These are phyloP conservation scores for Oligia latruncula DNA, from an alignment of 2,888 invertebrate species.

Conservation along the genomic window DNA sequence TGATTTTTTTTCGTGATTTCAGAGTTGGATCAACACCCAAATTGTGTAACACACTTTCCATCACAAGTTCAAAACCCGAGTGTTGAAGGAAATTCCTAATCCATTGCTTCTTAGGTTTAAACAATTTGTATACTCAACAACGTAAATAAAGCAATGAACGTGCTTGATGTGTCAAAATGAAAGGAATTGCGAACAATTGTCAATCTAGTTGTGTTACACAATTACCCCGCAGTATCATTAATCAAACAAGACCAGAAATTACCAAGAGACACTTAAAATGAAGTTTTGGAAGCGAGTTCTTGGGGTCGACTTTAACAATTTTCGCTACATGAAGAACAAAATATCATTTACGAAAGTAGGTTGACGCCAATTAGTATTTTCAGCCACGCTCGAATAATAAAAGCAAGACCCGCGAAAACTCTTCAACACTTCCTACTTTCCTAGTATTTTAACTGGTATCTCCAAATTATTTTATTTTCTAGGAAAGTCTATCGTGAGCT, in stretches of 20 bases:
- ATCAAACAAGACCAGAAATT: not conserved
- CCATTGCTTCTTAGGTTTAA: too few species aligned
- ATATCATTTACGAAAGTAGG: not conserved
- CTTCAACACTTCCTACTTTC: not conserved
- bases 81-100: too few species aligned
- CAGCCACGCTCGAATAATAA: not conserved
- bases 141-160: too few species aligned
- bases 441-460: not conserved
- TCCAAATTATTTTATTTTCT: not conserved
- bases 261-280: not conserved
- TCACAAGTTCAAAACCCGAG: too few species aligned
- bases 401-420: too few species aligned
- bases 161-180: too few species aligned
- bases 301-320: not conserved
- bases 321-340: not conserved
- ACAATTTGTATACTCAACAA: too few species aligned
- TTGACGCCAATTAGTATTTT: constrained; percentile 1
- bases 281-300: not conserved
- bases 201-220: too few species aligned
- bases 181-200: too few species aligned
- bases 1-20: too few species aligned
- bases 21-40: not conserved
- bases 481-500: too few species aligned
- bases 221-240: not conserved
- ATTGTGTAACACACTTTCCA: too few species aligned